Evolutionary conservation across 2,113 vertebrate species (phyloP).

Genomic region (Aythya baeri): DNA sequence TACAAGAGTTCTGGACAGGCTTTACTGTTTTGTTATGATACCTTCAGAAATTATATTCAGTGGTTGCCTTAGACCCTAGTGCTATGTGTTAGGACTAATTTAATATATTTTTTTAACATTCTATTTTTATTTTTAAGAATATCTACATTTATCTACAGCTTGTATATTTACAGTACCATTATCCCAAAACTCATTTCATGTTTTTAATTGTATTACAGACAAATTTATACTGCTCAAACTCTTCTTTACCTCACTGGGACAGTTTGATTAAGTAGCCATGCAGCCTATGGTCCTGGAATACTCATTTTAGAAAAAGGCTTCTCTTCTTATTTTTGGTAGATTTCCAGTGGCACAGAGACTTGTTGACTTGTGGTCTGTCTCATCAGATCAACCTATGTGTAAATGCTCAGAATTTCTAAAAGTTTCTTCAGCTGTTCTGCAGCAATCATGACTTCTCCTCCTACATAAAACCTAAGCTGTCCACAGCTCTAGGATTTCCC

Average conservation of each 20-base stretch:
- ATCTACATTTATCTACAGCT: not conserved
- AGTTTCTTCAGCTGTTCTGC: not conserved
- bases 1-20: not conserved
- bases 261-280: not conserved
- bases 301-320: not conserved
- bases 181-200: not conserved
- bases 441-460: not conserved
- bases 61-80: not conserved
- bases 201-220: not conserved
- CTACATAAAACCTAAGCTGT: not conserved
- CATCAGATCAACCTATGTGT: not conserved
- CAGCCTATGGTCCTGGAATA: rapidly evolving
- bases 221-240: not conserved
- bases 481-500: not conserved
- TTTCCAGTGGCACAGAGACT: not conserved
- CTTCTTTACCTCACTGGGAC: not conserved
- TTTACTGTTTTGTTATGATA: not conserved
- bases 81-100: not conserved
- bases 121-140: not conserved
- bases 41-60: not conserved
- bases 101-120: not conserved
- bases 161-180: not conserved
- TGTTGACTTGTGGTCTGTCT: not conserved
- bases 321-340: not conserved
- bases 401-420: not conserved